Percentiles rank a stretch among this genome's conserved stretches.
These are phyloP conservation scores for Phaethornis superciliosus DNA, from an alignment of 2,113 vertebrate species.

Conservation along the genomic window DNA sequence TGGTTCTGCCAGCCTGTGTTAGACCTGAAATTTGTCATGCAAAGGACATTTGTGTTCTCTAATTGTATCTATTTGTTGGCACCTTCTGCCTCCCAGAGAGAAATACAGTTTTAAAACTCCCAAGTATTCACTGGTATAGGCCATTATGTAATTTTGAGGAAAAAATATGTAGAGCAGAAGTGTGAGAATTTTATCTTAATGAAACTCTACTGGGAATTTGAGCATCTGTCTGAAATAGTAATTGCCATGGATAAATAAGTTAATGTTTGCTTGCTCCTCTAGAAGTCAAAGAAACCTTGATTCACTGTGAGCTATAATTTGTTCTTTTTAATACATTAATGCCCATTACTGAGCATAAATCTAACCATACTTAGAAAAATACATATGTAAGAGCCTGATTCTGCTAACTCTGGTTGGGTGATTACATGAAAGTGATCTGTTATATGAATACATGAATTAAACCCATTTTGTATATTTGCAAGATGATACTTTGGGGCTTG, in stretches of 20 bases:
- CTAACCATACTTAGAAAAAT: background rate
- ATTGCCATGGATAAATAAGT: background rate
- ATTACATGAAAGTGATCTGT: background rate
- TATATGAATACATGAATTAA: background rate
- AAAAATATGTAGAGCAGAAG: background rate
- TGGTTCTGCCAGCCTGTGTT: background rate
- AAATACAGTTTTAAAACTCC: background rate
- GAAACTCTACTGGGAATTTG: background rate
- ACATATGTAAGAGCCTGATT: background rate
- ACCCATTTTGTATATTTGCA: background rate
- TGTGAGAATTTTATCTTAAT: background rate
- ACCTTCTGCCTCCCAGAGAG: background rate
- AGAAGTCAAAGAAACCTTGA: background rate
- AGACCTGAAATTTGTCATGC: slow-evolving; percentile 14
- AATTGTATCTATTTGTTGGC: slow-evolving; percentile 4
- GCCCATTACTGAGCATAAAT: background rate
- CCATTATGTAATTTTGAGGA: background rate
- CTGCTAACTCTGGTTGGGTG: background rate
- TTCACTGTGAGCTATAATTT: background rate
- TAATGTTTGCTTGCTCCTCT: background rate
- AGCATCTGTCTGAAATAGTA: background rate
- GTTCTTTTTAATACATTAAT: background rate
- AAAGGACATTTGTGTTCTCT: slow-evolving; percentile 13
- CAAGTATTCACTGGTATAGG: background rate
- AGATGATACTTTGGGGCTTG: background rate